A percentile compares a stretch with the other conserved stretches of the same genome.
Evolutionary conservation across 2,797 vertebrate genomes (phyloP).

Genomic region (Buphagus erythrorhynchus): DNA sequence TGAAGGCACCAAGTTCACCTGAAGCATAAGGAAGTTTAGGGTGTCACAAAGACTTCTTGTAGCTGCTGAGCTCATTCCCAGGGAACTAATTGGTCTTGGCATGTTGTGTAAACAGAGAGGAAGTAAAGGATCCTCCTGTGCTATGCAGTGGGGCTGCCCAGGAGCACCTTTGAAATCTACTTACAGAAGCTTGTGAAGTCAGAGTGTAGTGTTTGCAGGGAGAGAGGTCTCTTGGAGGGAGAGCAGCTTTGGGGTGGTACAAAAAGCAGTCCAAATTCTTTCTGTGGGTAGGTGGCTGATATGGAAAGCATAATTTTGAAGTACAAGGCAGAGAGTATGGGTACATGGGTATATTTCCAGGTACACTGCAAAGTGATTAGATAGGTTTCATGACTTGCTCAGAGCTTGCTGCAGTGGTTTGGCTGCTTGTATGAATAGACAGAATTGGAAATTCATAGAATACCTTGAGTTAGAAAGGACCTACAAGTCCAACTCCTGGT

Average conservation of each 20-base stretch:
- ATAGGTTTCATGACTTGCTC: not conserved
- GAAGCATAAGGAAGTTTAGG: not conserved
- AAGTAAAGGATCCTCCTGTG: not conserved
- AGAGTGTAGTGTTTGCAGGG: not conserved
- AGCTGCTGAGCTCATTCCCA: not conserved
- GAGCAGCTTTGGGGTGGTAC: not conserved
- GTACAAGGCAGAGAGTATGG: not conserved
- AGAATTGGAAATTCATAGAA: not conserved
- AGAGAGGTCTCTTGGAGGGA: not conserved
- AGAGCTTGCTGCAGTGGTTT: not conserved
- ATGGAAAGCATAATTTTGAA: not conserved
- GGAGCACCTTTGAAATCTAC: not conserved
- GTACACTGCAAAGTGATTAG: accelerated
- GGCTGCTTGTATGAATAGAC: not conserved
- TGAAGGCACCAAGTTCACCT: not conserved
- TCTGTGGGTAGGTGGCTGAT: not conserved
- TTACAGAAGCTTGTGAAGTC: not conserved
- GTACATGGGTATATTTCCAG: not conserved
- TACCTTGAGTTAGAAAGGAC: not conserved
- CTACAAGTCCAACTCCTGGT: not conserved
- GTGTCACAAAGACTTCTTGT: not conserved
- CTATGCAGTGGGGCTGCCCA: not conserved
- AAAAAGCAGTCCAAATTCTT: not conserved
- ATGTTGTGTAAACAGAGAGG: not conserved
- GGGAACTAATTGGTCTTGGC: not conserved